Conservation (phyloP, 2,113 vertebrate species). For the Amphiprion percula region DNA sequence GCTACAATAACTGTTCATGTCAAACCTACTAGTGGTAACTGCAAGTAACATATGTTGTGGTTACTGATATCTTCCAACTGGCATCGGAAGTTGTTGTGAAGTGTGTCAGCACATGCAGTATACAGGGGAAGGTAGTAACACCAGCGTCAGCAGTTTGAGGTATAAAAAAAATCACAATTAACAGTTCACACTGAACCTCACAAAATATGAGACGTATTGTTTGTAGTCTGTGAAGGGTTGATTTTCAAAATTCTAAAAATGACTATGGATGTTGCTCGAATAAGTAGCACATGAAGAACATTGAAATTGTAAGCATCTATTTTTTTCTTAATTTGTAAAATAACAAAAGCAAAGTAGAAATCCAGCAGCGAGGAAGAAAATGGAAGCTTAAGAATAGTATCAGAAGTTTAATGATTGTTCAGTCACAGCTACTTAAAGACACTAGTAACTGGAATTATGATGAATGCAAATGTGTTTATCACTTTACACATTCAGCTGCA, state of each 20-base stretch:
- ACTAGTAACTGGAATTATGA: not conserved
- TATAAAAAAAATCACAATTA: not conserved
- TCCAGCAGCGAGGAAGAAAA: too few relatives aligned
- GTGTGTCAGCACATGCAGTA: not conserved
- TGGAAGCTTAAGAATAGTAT: too few relatives aligned
- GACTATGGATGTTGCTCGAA: too few relatives aligned
- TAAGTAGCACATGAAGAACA: not conserved
- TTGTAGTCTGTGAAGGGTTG: not conserved
- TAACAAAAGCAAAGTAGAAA: not conserved
- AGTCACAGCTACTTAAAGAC: not conserved
- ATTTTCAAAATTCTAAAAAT: not conserved
- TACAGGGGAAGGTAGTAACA: not conserved
- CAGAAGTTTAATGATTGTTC: not conserved
- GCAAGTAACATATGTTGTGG: conserved; percentile 40
- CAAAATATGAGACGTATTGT: not conserved
- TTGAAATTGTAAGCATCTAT: not conserved
- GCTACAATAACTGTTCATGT: conserved; percentile 25
- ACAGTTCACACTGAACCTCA: not conserved
- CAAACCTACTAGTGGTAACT: conserved; percentile 25
- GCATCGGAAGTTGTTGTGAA: not conserved
- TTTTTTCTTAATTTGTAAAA: not conserved
- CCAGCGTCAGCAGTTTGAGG: not conserved
- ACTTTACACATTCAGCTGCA: not conserved
- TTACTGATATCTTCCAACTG: conserved; percentile 25
- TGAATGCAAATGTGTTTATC: not conserved